Conservation (phyloP, 2,797 vertebrate genomes). For the Cryptoprocta ferox region DNA sequence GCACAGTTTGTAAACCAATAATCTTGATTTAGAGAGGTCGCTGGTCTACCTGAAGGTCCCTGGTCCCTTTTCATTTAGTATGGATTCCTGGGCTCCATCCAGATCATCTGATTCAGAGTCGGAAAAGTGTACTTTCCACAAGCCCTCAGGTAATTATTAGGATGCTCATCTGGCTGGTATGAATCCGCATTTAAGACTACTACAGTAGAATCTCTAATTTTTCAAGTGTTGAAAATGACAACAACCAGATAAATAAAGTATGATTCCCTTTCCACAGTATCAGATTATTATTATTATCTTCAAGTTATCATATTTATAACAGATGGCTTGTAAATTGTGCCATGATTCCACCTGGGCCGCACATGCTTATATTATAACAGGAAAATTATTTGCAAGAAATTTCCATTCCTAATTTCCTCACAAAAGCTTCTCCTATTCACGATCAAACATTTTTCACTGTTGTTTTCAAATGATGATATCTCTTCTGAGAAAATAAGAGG, state of each 20-base stretch:
- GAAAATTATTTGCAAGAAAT: not conserved
- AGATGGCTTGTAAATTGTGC: conserved; percentile 47
- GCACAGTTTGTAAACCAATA: not conserved
- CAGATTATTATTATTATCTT: conserved; percentile 54
- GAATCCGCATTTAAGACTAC: not conserved
- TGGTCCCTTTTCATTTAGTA: not conserved
- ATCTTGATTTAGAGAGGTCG: not conserved
- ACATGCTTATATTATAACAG: not conserved
- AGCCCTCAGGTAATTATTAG: not conserved
- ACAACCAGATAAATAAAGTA: not conserved
- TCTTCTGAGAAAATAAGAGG: not conserved
- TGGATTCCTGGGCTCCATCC: not conserved
- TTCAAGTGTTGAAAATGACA: not conserved
- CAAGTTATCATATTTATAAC: conserved; percentile 50
- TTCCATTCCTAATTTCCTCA: not conserved
- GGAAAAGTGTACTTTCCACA: not conserved
- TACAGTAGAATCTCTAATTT: not conserved
- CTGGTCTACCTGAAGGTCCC: not conserved
- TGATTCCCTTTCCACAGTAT: not conserved
- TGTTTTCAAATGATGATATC: not conserved
- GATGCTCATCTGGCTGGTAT: not conserved
- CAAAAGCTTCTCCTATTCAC: not conserved
- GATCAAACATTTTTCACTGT: not conserved
- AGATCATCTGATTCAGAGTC: not conserved
- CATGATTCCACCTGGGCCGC: not conserved